phyloP scores from a whole-genome alignment of 2,113 vertebrate genomes.

The Tragulus kanchil region DNA sequence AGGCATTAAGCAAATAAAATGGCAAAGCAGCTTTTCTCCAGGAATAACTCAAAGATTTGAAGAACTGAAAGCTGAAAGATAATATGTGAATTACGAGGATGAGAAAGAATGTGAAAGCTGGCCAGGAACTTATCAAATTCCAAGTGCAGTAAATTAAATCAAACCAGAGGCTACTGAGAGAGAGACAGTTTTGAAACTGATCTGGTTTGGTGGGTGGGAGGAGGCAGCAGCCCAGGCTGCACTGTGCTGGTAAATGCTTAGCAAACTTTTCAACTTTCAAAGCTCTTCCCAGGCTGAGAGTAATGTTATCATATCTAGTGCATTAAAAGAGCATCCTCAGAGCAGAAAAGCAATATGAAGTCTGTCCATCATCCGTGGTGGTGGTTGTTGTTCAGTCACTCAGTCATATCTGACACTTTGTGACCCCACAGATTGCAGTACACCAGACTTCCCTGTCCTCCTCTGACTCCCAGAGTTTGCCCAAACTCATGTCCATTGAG shows the following conservation, averaged over 20 bases:
- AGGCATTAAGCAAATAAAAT: slow-evolving; percentile 49
- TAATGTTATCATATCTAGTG: neutral
- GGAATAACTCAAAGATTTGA: slow-evolving; percentile 60
- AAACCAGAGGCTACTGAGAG: slow-evolving; percentile 79
- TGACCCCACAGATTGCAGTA: neutral
- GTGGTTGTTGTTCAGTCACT: neutral
- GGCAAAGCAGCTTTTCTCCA: slow-evolving; percentile 65
- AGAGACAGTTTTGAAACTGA: slow-evolving; percentile 74
- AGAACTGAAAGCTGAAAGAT: slow-evolving; percentile 78
- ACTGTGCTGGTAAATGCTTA: slow-evolving; percentile 22
- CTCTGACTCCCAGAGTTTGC: neutral
- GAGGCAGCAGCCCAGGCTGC: slow-evolving; percentile 39
- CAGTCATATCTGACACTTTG: neutral
- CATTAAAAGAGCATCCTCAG: slow-evolving; percentile 22
- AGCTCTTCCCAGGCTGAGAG: slow-evolving; percentile 1
- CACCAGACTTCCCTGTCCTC: neutral
- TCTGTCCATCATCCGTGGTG: neutral
- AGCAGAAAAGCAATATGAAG: slow-evolving; percentile 43
- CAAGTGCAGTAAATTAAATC: slow-evolving; percentile 81
- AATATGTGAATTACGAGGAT: slow-evolving; percentile 79
- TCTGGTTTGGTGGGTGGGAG: slow-evolving; percentile 55
- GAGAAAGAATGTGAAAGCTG: slow-evolving; percentile 77
- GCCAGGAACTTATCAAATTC: slow-evolving; percentile 81
- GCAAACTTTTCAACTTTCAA: slow-evolving; percentile 60
- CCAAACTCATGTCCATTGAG: neutral